phyloP scores from a whole-genome alignment of 2,888 invertebrate species.

The Conistra vaccinii region DNA sequence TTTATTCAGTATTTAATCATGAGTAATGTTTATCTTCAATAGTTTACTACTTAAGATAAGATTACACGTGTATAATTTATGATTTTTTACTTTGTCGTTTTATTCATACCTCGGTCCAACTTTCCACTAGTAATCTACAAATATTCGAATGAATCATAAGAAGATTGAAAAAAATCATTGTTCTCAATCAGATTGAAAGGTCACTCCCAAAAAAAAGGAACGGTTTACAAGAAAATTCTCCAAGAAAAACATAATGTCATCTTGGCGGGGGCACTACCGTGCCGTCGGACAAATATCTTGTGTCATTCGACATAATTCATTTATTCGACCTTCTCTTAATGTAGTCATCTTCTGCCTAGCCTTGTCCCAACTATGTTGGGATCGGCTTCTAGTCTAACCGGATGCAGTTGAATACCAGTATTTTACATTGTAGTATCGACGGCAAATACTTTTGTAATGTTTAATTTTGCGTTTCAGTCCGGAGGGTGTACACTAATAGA shows the following conservation, averaged over 20 bases:
- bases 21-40: constrained; percentile 83
- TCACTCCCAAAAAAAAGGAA: neutral
- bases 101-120: constrained; percentile 63
- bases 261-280: too few species aligned
- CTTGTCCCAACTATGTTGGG: neutral
- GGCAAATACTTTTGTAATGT: neutral
- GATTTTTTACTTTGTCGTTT: constrained; percentile 76
- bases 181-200: neutral
- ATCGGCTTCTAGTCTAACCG: neutral
- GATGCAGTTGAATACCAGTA: neutral
- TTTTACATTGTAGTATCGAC: neutral
- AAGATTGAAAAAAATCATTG: neutral
- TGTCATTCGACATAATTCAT: neutral
- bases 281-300: neutral
- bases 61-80: constrained; percentile 80
- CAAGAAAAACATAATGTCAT: neutral
- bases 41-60: constrained; percentile 79
- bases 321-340: neutral
- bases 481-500: constrained; percentile 24
- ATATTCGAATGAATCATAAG: neutral
- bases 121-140: neutral
- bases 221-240: neutral
- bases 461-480: constrained; percentile 35
- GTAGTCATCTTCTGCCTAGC: neutral
- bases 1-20: constrained; percentile 85